Evolutionary conservation across 2,797 vertebrate genomes (phyloP).

Genomic region (Anguilla anguilla): DNA sequence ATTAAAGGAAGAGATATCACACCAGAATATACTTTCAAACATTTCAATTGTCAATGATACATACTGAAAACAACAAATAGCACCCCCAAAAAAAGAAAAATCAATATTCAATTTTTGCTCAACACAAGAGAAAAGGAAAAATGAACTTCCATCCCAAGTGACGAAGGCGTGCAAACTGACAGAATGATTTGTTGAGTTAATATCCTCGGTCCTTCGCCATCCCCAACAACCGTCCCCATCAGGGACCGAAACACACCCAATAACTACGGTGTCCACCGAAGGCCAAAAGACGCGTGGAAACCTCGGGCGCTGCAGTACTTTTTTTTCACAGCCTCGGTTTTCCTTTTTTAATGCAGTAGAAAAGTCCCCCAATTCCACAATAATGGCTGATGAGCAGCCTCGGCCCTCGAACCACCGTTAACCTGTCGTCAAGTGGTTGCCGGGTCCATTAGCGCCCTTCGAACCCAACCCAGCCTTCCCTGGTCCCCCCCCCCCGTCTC

Average conservation of each 20-base stretch:
- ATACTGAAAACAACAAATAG: background rate
- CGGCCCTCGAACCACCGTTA: background rate
- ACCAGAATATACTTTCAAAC: background rate
- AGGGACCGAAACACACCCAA: background rate
- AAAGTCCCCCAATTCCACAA: background rate
- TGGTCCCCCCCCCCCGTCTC: background rate
- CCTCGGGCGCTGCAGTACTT: background rate
- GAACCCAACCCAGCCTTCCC: background rate
- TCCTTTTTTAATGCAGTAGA: background rate
- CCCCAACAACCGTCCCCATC: background rate
- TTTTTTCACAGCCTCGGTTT: background rate
- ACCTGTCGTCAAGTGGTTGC: no score
- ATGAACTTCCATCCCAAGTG: background rate
- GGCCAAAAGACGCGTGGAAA: background rate
- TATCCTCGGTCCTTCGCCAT: background rate
- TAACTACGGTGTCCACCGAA: background rate
- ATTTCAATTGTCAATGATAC: background rate
- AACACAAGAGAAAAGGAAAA: background rate
- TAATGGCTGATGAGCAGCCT: background rate
- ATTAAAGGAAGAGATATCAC: background rate
- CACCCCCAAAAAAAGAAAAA: background rate
- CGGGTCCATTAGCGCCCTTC: no score
- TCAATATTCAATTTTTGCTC: background rate
- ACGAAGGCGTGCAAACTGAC: background rate
- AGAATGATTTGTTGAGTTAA: conserved; percentile 8